Base-by-base conservation (phyloP, 30 jellyfish, hydroid and myxozoan species). In the Hydractinia symbiolongicarpus region DNA sequence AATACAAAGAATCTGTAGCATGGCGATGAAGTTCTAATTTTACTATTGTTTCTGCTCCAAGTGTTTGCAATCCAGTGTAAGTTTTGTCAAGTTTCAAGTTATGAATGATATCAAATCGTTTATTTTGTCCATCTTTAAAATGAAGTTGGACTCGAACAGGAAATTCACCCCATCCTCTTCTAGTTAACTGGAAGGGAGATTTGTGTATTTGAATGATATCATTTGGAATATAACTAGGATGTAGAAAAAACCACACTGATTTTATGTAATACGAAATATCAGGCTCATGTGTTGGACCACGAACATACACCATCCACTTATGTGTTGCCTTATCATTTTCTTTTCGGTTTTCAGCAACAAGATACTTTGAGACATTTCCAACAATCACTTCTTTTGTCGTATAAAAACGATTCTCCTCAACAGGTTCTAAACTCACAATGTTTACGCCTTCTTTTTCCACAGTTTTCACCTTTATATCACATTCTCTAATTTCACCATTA, bases 151-250 rank as follows among this genome's bases (percentile, higher is more conserved):
- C 77, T 44, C 98, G 98, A 4, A 93, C 95, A 19, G 98, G 98
- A 68, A 93, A 93, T 72, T 93, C 98, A 6, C 98, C 98, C 98
- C 98, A 93, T 4, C 98, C 98, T 77, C 98, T 80, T 50, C 96
- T 74, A 16, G 98, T 93, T 10, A 93, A 81, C 9, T 93, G 96
- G 83, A 93, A 93, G 3, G 98, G 98, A 9, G 98, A 90, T 75
- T 83, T 75, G 10, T 83, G 53, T 5, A 93, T 88, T 62, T 83
- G 95, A 50, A 93, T 86, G 6, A 93, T 83, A 82, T 93, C 98
- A 77, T 93, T 87, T 51, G 98, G 98, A 83, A 93, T 93, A 86
- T 93, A 93, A 50, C 98, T 93, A 50, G 98, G 98, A 56, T 93
- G 98, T 6, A 93, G 88, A 72, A 93, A 86, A 67, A 93, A 93